A percentile compares a stretch with the other conserved stretches of the same genome.
phyloP scores from a whole-genome alignment of 2,888 invertebrate genomes.

The Rhimphoctona megacephalus region DNA sequence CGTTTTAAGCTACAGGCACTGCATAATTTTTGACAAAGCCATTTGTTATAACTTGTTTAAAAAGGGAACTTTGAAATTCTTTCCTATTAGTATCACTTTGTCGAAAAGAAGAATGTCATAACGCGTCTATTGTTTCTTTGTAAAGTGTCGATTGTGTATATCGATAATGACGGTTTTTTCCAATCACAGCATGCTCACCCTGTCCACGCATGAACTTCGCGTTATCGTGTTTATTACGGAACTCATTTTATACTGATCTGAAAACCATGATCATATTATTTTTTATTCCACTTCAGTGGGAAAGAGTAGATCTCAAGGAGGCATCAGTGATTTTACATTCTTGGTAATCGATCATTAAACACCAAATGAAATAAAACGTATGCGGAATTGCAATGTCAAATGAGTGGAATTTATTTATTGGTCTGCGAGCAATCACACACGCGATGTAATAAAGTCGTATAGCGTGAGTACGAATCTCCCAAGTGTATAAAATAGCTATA shows the following conservation, averaged over 20 bases:
- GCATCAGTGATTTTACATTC: constrained; percentile 31
- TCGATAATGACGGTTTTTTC: no score
- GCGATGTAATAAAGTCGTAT: constrained; percentile 49
- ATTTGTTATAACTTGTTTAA: no score
- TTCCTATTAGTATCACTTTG: no score
- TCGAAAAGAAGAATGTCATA: no score
- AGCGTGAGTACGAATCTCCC: constrained; percentile 12
- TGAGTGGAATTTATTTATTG: constrained; percentile 60
- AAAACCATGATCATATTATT: background rate
- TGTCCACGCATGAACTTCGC: no score
- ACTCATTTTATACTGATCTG: background rate
- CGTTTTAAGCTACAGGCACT: no score
- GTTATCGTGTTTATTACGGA: background rate
- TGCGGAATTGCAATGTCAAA: constrained; percentile 54
- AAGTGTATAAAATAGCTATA: constrained; percentile 15
- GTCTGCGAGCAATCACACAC: constrained; percentile 46
- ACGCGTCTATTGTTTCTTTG: no score
- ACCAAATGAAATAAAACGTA: constrained; percentile 47
- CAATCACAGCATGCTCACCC: no score
- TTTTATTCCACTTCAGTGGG: background rate
- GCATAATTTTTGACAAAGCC: no score
- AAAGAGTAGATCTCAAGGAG: constrained; percentile 6
- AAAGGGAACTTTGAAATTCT: no score
- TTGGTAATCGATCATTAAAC: constrained; percentile 54
- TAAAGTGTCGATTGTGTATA: no score